These are phyloP conservation scores for Antechinus flavipes DNA, from an alignment of 2,113 vertebrate genomes.

Conservation along the genomic window DNA sequence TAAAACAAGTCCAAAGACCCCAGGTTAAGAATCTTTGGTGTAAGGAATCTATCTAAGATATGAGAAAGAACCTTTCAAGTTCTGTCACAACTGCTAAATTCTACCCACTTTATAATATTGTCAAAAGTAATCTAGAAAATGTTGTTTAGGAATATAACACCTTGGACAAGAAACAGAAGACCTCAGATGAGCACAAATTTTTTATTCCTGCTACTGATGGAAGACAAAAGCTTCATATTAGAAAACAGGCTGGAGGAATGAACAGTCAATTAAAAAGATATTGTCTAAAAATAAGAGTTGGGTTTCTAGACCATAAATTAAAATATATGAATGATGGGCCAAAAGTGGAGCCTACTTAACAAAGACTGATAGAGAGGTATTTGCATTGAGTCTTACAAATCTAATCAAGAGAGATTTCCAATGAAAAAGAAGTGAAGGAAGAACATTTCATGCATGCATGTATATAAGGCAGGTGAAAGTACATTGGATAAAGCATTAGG, in stretches of 20 bases:
- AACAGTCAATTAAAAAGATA: not conserved
- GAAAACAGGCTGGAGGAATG: not conserved
- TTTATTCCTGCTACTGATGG: not conserved
- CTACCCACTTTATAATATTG: not conserved
- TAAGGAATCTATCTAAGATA: not conserved
- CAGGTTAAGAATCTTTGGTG: not conserved
- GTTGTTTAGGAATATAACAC: not conserved
- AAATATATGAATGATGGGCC: not conserved
- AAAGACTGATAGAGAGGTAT: not conserved
- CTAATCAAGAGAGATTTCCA: not conserved
- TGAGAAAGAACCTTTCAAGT: not conserved
- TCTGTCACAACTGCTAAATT: not conserved
- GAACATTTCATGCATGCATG: not conserved
- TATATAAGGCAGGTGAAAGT: not conserved
- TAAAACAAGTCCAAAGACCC: not conserved
- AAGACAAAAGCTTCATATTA: not conserved
- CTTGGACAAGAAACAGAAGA: not conserved
- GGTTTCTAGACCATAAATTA: not conserved
- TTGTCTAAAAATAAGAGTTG: not conserved
- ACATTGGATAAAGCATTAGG: not conserved
- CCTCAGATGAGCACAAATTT: not conserved
- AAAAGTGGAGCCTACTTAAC: not conserved
- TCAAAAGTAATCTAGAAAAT: not conserved
- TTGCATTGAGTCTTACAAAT: not conserved
- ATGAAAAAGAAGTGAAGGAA: not conserved